These are phyloP conservation scores for Eutolmus rufibarbis DNA, from an alignment of 2,888 invertebrate species.

Conservation along the genomic window DNA sequence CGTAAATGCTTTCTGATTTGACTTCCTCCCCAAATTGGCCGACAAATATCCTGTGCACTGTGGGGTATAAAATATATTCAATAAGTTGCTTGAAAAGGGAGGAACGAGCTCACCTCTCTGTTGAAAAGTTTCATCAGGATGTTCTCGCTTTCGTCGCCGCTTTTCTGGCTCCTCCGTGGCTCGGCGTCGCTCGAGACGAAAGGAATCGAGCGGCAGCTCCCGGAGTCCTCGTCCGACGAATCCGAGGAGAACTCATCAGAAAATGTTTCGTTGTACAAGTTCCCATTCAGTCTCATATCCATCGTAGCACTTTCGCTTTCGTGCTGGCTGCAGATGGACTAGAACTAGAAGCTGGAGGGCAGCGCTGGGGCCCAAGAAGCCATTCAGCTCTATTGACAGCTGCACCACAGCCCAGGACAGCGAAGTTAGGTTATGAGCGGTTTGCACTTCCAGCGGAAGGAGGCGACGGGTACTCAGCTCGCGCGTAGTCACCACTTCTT, in stretches of 20 bases:
- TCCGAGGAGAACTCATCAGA: constrained; percentile 54
- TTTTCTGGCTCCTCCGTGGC: background rate
- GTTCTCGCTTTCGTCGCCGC: constrained; percentile 53
- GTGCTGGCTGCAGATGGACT: background rate
- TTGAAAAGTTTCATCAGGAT: constrained; percentile 66
- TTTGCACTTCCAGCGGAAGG: background rate
- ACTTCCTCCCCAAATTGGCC: constrained; percentile 62
- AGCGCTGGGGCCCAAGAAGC: background rate
- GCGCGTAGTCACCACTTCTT: background rate
- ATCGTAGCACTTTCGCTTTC: constrained; percentile 13
- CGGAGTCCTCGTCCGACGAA: constrained; percentile 53
- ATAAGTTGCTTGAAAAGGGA: background rate
- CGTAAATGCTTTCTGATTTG: constrained; percentile 62
- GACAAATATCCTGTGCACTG: constrained; percentile 67
- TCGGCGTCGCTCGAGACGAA: background rate
- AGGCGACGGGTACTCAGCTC: background rate
- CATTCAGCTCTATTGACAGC: constrained; percentile 39
- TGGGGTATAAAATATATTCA: constrained; percentile 47
- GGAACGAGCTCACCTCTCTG: constrained; percentile 67
- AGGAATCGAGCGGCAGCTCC: background rate
- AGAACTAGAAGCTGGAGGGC: background rate
- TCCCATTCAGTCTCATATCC: constrained; percentile 49
- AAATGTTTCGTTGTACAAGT: constrained; percentile 51
- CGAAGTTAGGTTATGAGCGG: background rate
- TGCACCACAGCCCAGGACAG: constrained; percentile 14